A percentile compares a stretch with the other conserved stretches of the same genome.
Evolutionary conservation across 2,113 vertebrate species (phyloP).

Genomic region (Dicrurus megarhynchus): DNA sequence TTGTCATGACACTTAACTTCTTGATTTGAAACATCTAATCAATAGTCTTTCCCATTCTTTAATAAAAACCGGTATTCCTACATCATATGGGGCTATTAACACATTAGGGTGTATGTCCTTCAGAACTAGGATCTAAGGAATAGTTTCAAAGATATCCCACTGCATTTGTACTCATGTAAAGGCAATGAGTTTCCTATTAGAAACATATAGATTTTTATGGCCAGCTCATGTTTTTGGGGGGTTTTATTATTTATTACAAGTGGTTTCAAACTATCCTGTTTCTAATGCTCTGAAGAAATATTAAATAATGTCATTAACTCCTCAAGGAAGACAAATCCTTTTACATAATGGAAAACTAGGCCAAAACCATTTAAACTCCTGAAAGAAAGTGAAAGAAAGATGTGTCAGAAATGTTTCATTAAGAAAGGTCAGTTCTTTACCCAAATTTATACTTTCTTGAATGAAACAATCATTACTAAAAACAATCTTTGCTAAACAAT

Average conservation of each 20-base stretch:
- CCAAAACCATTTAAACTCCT: background rate
- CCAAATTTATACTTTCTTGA: background rate
- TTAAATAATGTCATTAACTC: background rate
- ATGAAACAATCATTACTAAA: background rate
- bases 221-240: rapidly evolving
- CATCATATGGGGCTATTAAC: background rate
- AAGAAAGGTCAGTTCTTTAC: background rate
- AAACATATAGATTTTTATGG: background rate
- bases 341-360: background rate
- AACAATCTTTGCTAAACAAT: background rate
- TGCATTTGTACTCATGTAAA: background rate
- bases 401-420: background rate
- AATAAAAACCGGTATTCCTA: background rate
- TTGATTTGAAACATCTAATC: background rate
- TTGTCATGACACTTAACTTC: background rate
- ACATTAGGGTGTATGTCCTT: background rate
- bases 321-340: background rate
- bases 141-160: background rate
- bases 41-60: background rate
- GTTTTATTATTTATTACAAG: background rate
- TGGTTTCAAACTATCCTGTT: background rate
- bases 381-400: background rate
- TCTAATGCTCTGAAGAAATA: background rate
- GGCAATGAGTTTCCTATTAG: background rate
- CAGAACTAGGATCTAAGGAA: background rate